phyloP scores from a whole-genome alignment of 2,113 vertebrate genomes.

The Zeus faber region DNA sequence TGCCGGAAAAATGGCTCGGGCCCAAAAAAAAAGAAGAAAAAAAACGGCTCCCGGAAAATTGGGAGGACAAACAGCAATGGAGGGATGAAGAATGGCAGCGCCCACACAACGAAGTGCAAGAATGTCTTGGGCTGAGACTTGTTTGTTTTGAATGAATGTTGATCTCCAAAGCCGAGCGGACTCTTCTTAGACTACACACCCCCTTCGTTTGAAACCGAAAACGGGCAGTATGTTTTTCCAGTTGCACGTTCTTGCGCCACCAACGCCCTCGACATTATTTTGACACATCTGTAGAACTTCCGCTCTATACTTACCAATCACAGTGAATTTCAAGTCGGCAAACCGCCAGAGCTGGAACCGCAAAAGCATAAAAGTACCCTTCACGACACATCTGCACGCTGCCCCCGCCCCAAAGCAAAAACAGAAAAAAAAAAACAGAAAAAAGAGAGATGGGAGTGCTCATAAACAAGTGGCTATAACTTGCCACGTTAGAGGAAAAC shows the following conservation, averaged over 20 bases:
- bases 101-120: background rate
- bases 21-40: conserved; percentile 24
- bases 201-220: conserved; percentile 11
- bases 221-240: conserved; percentile 9
- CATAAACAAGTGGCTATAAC: too few species aligned
- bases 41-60: conserved; percentile 25
- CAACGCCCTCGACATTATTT: conserved; percentile 14
- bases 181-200: background rate
- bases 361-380: conserved; percentile 20
- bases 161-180: background rate
- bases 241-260: conserved; percentile 2
- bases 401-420: background rate
- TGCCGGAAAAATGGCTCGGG: conserved; percentile 18
- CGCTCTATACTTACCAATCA: conserved; percentile 13
- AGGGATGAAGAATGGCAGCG: background rate
- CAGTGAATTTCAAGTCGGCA: conserved; percentile 14
- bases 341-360: conserved; percentile 12
- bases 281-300: conserved; percentile 48
- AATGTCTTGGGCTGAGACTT: conserved; percentile 19
- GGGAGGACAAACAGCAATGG: conserved; percentile 15
- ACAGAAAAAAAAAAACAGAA: background rate
- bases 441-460: background rate
- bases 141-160: conserved; percentile 7
- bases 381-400: conserved; percentile 28
- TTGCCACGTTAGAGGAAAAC: too few species aligned